Evolutionary conservation across 2,888 invertebrate species (phyloP).

Genomic region (Eueremaeus valkanovi): DNA sequence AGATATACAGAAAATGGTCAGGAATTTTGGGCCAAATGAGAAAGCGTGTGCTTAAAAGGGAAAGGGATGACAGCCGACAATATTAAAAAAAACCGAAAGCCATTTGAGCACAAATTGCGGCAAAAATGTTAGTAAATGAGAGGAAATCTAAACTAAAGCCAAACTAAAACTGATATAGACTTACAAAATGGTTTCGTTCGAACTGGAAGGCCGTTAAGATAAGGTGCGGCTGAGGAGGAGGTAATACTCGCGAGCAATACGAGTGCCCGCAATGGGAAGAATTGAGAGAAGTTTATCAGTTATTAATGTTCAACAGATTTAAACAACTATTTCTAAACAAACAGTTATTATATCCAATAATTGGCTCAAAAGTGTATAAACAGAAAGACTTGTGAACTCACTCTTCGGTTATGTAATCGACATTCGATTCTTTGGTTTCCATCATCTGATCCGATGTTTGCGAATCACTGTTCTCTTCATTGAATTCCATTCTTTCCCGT

Average conservation of each 20-base stretch:
- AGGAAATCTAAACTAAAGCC: not conserved
- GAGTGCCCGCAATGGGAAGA: constrained; percentile 28
- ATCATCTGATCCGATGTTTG: not conserved
- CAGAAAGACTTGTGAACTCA: not conserved
- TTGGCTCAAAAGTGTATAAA: not conserved
- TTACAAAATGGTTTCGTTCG: constrained; percentile 30
- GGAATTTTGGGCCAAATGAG: not conserved
- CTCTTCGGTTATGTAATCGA: constrained; percentile 12
- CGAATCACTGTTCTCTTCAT: not conserved
- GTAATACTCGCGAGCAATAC: constrained; percentile 11
- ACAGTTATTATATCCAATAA: not conserved
- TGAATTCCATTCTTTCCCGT: not conserved
- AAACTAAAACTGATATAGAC: constrained; percentile 15
- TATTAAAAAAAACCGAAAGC: too few species aligned
- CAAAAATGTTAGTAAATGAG: not conserved
- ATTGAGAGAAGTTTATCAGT: constrained; percentile 13
- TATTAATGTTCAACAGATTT: too few species aligned
- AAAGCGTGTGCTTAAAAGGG: not conserved
- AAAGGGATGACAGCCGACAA: not conserved
- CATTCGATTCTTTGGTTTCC: not conserved
- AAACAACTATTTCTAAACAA: not conserved
- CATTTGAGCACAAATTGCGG: not conserved
- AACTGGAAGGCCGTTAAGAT: constrained; percentile 23
- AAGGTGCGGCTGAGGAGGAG: constrained; percentile 18
- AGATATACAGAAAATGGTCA: too few species aligned